Conservation (phyloP, 2,888 invertebrate genomes). For the Meta bourneti region DNA sequence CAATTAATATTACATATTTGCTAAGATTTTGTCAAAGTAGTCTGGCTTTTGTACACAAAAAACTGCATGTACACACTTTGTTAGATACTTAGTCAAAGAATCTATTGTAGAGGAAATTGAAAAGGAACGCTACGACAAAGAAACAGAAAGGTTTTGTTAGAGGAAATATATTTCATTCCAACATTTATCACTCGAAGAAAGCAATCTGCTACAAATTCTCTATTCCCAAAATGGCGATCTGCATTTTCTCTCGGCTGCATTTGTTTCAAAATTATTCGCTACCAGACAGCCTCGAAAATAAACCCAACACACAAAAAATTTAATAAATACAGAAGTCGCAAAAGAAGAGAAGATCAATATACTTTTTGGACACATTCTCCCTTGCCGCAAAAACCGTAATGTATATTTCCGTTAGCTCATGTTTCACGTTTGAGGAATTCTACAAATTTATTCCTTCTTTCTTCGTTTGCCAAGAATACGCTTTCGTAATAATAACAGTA, state of each 20-base stretch:
- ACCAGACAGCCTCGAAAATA: not conserved
- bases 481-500: constrained; percentile 12
- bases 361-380: not conserved
- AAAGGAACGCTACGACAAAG: too few species aligned
- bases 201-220: not conserved
- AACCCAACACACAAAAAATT: not conserved
- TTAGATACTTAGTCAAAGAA: too few species aligned
- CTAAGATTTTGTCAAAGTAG: too few species aligned
- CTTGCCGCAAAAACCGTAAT: not conserved
- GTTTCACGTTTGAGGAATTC: not conserved
- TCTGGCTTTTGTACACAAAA: too few species aligned
- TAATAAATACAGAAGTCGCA: not conserved
- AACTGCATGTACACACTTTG: too few species aligned
- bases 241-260: not conserved
- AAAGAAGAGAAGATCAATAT: not conserved
- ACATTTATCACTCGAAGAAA: not conserved
- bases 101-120: too few species aligned
- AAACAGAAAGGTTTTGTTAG: too few species aligned
- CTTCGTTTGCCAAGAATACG: not conserved
- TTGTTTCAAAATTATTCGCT: not conserved
- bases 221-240: not conserved
- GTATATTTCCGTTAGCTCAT: not conserved
- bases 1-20: too few species aligned
- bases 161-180: too few species aligned
- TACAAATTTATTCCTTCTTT: not conserved